Evolutionary conservation across 2,888 invertebrate species (phyloP).

Genomic region (Melinaea menophilus): DNA sequence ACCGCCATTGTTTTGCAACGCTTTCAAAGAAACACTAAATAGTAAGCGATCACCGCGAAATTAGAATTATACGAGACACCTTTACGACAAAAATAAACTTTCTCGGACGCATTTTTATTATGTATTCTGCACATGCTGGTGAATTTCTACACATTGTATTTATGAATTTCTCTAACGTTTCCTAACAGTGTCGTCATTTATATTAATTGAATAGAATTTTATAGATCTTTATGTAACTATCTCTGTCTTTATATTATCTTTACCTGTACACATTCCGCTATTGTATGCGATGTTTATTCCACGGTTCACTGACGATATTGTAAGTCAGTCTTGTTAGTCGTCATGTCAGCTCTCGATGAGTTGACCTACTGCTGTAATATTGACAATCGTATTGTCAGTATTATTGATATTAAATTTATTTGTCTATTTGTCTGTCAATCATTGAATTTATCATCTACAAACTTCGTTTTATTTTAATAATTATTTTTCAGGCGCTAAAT

Average conservation of each 20-base stretch:
- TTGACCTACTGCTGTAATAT: too few species aligned
- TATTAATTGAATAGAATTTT: not conserved
- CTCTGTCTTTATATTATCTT: not conserved
- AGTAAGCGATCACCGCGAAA: constrained; percentile 52
- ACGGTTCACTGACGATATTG: too few species aligned
- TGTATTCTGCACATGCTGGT: not conserved
- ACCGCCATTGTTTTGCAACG: constrained; percentile 50
- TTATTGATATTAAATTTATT: too few species aligned
- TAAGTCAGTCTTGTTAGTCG: too few species aligned
- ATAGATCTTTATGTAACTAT: not conserved
- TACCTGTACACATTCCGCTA: too few species aligned
- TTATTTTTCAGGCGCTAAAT: not conserved
- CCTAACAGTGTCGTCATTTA: not conserved
- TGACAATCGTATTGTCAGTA: too few species aligned
- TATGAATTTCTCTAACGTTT: not conserved
- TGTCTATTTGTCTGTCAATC: too few species aligned
- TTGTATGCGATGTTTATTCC: too few species aligned
- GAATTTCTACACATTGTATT: constrained; percentile 1
- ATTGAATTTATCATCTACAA: too few species aligned
- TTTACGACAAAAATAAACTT: constrained; percentile 33
- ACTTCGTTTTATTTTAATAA: too few species aligned
- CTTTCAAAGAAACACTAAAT: constrained; percentile 63
- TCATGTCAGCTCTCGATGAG: too few species aligned
- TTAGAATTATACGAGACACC: constrained; percentile 54
- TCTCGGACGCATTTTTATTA: constrained; percentile 7